phyloP scores from a whole-genome alignment of 2,888 invertebrate species.

The Holacanthella duospinosa region DNA sequence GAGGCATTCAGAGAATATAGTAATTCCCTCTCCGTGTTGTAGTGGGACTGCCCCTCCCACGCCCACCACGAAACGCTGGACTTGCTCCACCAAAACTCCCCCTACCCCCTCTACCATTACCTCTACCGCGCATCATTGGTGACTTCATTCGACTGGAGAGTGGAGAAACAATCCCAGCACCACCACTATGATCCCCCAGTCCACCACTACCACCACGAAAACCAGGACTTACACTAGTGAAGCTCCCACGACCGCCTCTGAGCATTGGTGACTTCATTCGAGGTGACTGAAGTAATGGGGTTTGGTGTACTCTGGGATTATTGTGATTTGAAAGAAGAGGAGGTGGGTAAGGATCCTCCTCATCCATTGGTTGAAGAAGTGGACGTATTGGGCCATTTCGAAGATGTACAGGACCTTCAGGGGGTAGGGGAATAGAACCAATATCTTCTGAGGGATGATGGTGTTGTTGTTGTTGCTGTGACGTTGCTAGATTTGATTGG shows the following conservation, averaged over 20 bases:
- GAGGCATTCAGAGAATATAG: neutral
- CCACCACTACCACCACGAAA: neutral
- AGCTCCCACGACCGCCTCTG: neutral
- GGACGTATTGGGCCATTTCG: neutral
- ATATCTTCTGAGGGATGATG: constrained; percentile 20
- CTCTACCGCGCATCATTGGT: too few species aligned
- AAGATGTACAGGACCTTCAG: neutral
- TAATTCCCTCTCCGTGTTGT: neutral
- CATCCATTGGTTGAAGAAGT: too few species aligned
- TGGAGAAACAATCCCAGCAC: too few species aligned
- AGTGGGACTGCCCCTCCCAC: neutral
- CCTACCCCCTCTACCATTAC: too few species aligned
- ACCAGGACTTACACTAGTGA: neutral
- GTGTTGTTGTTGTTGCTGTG: too few species aligned
- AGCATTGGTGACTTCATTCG: neutral
- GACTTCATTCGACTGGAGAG: too few species aligned
- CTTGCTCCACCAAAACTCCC: too few species aligned
- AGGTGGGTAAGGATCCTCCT: too few species aligned
- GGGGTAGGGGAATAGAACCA: constrained; percentile 29
- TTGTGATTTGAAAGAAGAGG: neutral
- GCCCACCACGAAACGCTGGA: neutral
- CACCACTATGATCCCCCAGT: too few species aligned
- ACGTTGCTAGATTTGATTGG: too few species aligned
- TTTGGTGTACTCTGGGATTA: neutral
- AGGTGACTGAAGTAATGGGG: neutral